phyloP scores from a whole-genome alignment of 2,797 vertebrate species.

The Eospalax fontanierii region DNA sequence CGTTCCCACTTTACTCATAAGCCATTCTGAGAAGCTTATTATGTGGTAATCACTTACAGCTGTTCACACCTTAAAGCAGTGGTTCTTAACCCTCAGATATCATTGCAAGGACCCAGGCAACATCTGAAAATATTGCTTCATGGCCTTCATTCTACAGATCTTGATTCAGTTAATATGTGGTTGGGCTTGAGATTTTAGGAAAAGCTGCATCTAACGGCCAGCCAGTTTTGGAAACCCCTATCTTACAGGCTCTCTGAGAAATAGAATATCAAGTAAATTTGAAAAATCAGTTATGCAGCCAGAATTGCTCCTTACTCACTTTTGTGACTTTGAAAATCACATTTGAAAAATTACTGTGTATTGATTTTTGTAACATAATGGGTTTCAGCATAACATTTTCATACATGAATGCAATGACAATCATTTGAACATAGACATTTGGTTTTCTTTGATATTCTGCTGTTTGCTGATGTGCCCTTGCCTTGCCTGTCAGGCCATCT shows the following conservation, averaged over 20 bases:
- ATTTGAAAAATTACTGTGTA: neutral
- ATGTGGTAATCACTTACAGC: slow-evolving; percentile 30
- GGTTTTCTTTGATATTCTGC: neutral
- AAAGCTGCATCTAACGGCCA: slow-evolving; percentile 22
- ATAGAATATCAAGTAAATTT: slow-evolving; percentile 35
- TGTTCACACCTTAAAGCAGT: slow-evolving; percentile 38
- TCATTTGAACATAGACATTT: neutral
- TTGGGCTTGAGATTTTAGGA: neutral
- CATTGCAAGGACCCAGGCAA: neutral
- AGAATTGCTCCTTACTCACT: neutral
- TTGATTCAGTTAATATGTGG: slow-evolving; percentile 7
- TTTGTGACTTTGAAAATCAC: slow-evolving; percentile 3
- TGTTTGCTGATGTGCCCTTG: slow-evolving; percentile 18
- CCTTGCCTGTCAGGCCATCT: neutral
- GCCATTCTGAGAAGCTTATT: neutral
- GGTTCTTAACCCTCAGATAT: neutral
- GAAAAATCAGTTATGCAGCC: neutral
- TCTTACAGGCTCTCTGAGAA: neutral
- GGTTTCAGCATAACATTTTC: neutral
- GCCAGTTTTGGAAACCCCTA: slow-evolving; percentile 19
- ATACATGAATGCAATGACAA: neutral
- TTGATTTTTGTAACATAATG: neutral
- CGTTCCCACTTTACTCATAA: slow-evolving; percentile 39
- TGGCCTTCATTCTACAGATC: neutral
- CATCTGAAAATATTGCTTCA: slow-evolving; percentile 21